Evolutionary conservation across 1,140 invertebrate genomes (phyloP).

Genomic region (Pygmarrhopalites habei): DNA sequence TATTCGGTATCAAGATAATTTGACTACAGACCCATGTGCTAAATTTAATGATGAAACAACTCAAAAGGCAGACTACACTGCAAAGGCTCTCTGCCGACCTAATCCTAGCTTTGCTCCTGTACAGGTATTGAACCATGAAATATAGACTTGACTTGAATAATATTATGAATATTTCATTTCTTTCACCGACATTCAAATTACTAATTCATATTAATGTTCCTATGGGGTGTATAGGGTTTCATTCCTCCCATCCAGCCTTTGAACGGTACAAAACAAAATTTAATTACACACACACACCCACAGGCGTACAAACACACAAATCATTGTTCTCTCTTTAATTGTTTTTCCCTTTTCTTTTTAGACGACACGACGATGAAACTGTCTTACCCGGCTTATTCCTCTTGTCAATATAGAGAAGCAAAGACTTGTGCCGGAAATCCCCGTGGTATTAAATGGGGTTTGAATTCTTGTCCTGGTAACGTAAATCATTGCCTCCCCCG

Average conservation of each 20-base stretch:
- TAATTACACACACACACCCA: no score
- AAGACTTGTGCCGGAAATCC: constrained; percentile 31
- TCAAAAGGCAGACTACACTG: constrained; percentile 18
- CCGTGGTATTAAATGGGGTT: constrained; percentile 28
- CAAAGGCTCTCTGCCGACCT: constrained; percentile 16
- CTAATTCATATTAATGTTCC: no score
- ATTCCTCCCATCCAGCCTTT: constrained; percentile 19
- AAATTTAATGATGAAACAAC: constrained; percentile 29
- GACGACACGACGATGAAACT: constrained; percentile 28
- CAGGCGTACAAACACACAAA: not conserved
- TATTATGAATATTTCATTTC: no score
- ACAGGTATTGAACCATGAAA: no score
- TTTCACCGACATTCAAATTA: no score
- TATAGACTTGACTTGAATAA: no score
- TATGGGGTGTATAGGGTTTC: no score
- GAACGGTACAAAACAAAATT: no score
- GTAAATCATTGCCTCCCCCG: constrained; percentile 25
- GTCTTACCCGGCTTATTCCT: constrained; percentile 20
- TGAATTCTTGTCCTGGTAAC: constrained; percentile 11
- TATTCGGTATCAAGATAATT: constrained; percentile 26
- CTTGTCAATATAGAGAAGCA: constrained; percentile 13
- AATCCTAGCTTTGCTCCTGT: constrained; percentile 13
- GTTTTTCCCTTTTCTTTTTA: constrained; percentile 1
- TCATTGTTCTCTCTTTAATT: not conserved
- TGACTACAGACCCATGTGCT: constrained; percentile 32